Conservation (phyloP, 2,113 vertebrate genomes). For the Zonotrichia leucophrys region DNA sequence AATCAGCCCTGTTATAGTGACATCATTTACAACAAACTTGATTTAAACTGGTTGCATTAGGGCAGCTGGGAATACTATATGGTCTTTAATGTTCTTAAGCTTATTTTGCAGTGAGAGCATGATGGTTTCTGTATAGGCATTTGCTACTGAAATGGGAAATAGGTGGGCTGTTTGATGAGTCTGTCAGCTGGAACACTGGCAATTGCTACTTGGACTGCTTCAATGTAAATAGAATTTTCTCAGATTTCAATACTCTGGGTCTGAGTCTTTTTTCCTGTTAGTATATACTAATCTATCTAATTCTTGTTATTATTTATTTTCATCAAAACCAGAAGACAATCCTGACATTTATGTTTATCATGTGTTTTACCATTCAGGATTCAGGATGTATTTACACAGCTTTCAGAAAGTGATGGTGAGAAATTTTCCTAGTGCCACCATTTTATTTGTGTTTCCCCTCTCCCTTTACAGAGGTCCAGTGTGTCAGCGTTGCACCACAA, state of each 20-base stretch:
- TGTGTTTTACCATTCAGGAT: neutral
- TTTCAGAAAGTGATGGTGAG: neutral
- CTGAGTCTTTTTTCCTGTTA: neutral
- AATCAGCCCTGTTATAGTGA: neutral
- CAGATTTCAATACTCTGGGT: neutral
- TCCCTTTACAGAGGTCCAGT: neutral
- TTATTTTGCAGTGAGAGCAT: constrained; percentile 8
- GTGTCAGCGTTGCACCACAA: neutral
- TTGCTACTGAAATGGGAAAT: constrained; percentile 42
- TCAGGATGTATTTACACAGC: neutral
- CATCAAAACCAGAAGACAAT: neutral
- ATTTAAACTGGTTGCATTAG: neutral
- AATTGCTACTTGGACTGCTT: constrained; percentile 27
- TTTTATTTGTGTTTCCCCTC: neutral
- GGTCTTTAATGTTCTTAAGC: constrained; percentile 2
- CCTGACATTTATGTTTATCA: neutral
- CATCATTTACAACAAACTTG: constrained; percentile 14
- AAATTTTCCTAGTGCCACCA: neutral
- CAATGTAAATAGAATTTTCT: constrained; percentile 34
- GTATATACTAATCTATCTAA: neutral
- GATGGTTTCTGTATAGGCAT: constrained; percentile 36
- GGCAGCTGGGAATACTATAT: neutral
- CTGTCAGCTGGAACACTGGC: constrained; percentile 53
- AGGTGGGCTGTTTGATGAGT: constrained; percentile 59
- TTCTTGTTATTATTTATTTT: neutral